phyloP scores from a whole-genome alignment of 2,888 invertebrate genomes.

The Mythimna loreyi region DNA sequence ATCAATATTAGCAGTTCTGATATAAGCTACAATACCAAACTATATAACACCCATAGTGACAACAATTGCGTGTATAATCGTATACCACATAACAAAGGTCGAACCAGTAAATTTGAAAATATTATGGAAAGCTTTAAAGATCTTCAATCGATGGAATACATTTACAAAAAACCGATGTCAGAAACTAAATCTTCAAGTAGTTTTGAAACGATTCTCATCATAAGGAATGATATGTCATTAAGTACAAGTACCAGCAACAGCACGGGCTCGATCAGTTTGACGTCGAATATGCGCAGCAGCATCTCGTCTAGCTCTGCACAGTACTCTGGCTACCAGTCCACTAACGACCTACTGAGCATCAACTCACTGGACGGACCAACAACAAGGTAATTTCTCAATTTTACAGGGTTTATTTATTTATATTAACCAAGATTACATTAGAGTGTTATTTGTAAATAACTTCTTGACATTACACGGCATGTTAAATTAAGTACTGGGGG shows the following conservation, averaged over 20 bases:
- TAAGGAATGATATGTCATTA: conserved; percentile 72
- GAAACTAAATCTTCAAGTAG: conserved; percentile 54
- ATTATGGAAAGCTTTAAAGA: conserved; percentile 1
- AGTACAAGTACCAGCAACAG: conserved; percentile 58
- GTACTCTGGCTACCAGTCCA: conserved; percentile 57
- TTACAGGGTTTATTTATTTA: not conserved
- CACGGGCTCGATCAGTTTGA: conserved; percentile 63
- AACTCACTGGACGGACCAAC: conserved; percentile 27
- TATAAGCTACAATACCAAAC: conserved; percentile 5
- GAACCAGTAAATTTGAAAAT: conserved; percentile 1
- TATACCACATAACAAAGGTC: conserved; percentile 8
- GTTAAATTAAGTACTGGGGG: not conserved
- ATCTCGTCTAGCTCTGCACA: conserved; percentile 62
- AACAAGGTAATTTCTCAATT: conserved; percentile 46
- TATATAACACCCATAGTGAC: conserved; percentile 10
- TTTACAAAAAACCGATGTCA: not conserved
- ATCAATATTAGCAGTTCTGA: conserved; percentile 20
- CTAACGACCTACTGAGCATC: conserved; percentile 30
- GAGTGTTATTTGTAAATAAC: not conserved
- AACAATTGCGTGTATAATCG: not conserved
- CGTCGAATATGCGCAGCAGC: conserved; percentile 64
- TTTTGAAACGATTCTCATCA: conserved; percentile 65
- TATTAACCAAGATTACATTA: not conserved
- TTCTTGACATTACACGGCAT: not conserved
- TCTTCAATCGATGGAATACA: conserved; percentile 4